Evolutionary conservation across 2,113 vertebrate genomes (phyloP).

Genomic region (Rana temporaria): DNA sequence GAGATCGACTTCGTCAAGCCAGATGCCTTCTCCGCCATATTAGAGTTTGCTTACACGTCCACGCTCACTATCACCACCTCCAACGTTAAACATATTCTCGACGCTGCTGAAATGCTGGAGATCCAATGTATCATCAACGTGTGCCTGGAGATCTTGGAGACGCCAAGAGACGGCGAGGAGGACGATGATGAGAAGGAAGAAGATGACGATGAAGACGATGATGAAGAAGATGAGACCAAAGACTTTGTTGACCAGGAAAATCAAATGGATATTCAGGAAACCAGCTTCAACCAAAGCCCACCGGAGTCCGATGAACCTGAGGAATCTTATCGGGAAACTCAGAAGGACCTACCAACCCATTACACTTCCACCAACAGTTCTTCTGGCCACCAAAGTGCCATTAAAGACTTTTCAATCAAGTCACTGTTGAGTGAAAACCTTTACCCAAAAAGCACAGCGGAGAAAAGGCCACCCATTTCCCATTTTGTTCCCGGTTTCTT

Average conservation of each 20-base stretch:
- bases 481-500: slow-evolving; percentile 89
- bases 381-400: slow-evolving; percentile 77
- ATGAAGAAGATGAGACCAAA: slow-evolving; percentile 81
- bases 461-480: slow-evolving; percentile 83
- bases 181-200: slow-evolving; percentile 75
- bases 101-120: slow-evolving; percentile 91
- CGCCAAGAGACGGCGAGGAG: slow-evolving; percentile 72
- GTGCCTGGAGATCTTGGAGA: slow-evolving; percentile 96
- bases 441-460: slow-evolving; percentile 86
- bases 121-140: slow-evolving; percentile 95
- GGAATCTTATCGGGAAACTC: slow-evolving; percentile 69
- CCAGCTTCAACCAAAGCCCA: slow-evolving; percentile 81
- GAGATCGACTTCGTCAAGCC: slow-evolving; percentile 97
- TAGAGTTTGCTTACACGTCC: slow-evolving; percentile 98
- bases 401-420: slow-evolving; percentile 92
- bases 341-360: slow-evolving; percentile 73
- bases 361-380: slow-evolving; percentile 67
- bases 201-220: slow-evolving; percentile 73
- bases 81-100: slow-evolving; percentile 94
- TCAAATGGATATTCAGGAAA: slow-evolving; percentile 68
- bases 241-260: slow-evolving; percentile 77
- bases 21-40: slow-evolving; percentile 92
- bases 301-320: slow-evolving; percentile 79
- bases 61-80: slow-evolving; percentile 93
- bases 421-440: slow-evolving; percentile 92